Base-by-base conservation (phyloP, 92 coral and sea anemone genomes). In the Porites rus region DNA sequence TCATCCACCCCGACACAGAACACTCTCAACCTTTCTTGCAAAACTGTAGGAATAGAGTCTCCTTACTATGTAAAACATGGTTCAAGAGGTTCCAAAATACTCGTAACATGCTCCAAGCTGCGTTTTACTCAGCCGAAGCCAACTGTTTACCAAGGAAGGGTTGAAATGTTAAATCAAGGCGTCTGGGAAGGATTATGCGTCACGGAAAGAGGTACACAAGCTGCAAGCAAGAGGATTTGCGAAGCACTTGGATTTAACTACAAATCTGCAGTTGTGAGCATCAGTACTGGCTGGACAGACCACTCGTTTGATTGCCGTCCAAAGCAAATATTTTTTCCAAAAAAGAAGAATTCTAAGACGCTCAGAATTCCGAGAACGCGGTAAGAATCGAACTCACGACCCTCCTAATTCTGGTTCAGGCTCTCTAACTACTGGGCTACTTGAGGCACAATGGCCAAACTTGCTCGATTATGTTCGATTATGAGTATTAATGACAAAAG, bases 161-260 rank as follows among this genome's bases (percentile, higher is more conserved):
- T 86, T 52, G 84, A 86, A 86, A 75, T 76, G 7, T 51, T 86
- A 13, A 69, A 16, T 28, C 12, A 86, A 18, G 68, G 74, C 1
- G n/a, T 22, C n/a, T 88, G 87, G 82, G 65, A 81, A 52, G 80
- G 75, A n/a, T 31, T 82, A 4, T 88, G 91, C 77, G 50, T 75
- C 17, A 17, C 77, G 10, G 63, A 24, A 20, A 43, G 3, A 1
- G 76, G 31, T 24, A 16, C 51, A 10, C 46, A 6, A 6, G 50
- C 8, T 46, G 61, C 59, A 8, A 51, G 75, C 58, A 28, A 6
- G 24, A 64, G 43, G 54, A 24, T 85, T 61, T 77, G 81, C 7
- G 81, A 60, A 22, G 31, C 81, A 17, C 81, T 77, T 7, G 81
- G 81, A 4, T 77, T 77, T 38, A 16, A 24, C 81, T 61, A 18